Evolutionary conservation across 2,888 invertebrate genomes (phyloP).

Genomic region (Nomada ruficornis): DNA sequence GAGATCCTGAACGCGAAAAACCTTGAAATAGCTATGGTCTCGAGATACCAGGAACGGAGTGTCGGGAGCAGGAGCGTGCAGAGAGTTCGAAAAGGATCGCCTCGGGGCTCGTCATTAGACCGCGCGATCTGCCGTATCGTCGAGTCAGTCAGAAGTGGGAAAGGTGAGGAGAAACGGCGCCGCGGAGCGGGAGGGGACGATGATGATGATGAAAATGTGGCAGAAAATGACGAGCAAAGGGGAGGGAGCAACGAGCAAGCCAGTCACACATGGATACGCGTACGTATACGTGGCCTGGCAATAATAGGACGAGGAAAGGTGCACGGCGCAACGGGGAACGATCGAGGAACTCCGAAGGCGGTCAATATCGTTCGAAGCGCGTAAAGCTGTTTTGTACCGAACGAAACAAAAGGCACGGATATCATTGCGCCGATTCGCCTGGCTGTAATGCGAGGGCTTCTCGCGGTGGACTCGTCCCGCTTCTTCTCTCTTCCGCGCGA

Average conservation of each 20-base stretch:
- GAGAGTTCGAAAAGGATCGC: conserved; percentile 63
- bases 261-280: neutral
- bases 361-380: conserved; percentile 67
- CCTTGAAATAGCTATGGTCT: conserved; percentile 40
- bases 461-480: conserved; percentile 49
- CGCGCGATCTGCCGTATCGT: conserved; percentile 70
- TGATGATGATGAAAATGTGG: conserved; percentile 62
- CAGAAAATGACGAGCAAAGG: conserved; percentile 58
- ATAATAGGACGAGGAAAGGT: neutral
- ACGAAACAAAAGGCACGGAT: conserved; percentile 73
- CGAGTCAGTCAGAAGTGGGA: conserved; percentile 48
- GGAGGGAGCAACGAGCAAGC: conserved; percentile 4
- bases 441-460: conserved; percentile 61
- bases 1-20: conserved; percentile 17
- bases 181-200: neutral
- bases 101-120: conserved; percentile 67
- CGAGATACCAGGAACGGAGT: conserved; percentile 25
- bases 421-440: conserved; percentile 63
- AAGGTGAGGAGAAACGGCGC: neutral
- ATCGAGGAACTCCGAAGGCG: conserved; percentile 23
- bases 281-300: neutral
- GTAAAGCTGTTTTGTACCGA: conserved; percentile 67
- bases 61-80: conserved; percentile 45
- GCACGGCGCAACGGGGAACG: neutral
- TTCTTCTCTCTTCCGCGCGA: conserved; percentile 50